phyloP scores from a whole-genome alignment of 2,797 vertebrate genomes.

The Periparus ater region DNA sequence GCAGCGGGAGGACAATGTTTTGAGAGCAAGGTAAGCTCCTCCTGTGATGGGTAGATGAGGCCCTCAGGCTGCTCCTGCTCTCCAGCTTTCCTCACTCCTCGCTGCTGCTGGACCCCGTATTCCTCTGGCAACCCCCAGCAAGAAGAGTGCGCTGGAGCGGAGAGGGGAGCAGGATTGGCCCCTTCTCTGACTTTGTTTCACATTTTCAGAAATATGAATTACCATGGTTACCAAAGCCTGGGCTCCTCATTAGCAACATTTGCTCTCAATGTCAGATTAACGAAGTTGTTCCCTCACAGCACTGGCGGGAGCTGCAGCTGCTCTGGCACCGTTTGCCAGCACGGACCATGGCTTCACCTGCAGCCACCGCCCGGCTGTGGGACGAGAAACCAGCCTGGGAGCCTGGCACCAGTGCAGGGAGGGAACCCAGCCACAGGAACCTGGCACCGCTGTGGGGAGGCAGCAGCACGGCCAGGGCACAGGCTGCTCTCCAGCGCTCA shows the following conservation, averaged over 20 bases:
- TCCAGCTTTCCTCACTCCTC: not conserved
- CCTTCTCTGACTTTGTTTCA: constrained; percentile 38
- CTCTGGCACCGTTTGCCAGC: not conserved
- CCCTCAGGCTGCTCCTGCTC: not conserved
- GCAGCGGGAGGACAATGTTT: not conserved
- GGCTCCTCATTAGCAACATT: constrained; percentile 65
- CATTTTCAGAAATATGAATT: constrained; percentile 63
- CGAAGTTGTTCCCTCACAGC: constrained; percentile 26
- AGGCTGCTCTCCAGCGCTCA: not conserved
- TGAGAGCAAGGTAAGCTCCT: not conserved
- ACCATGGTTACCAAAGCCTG: constrained; percentile 69
- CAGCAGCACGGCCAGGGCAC: not conserved
- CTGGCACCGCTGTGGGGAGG: not conserved
- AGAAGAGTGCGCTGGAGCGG: accelerated
- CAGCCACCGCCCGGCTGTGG: not conserved
- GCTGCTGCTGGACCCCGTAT: accelerated
- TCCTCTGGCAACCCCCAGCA: not conserved
- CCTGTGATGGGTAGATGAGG: not conserved
- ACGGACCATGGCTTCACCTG: not conserved
- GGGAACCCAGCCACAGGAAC: not conserved
- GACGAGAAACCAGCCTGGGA: not conserved
- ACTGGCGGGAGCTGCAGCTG: not conserved
- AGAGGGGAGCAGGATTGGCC: not conserved
- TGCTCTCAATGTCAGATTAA: constrained; percentile 62
- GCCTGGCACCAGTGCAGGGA: not conserved